These are phyloP conservation scores for Nephila pilipes DNA, from an alignment of 1,140 invertebrate genomes.

Conservation along the genomic window DNA sequence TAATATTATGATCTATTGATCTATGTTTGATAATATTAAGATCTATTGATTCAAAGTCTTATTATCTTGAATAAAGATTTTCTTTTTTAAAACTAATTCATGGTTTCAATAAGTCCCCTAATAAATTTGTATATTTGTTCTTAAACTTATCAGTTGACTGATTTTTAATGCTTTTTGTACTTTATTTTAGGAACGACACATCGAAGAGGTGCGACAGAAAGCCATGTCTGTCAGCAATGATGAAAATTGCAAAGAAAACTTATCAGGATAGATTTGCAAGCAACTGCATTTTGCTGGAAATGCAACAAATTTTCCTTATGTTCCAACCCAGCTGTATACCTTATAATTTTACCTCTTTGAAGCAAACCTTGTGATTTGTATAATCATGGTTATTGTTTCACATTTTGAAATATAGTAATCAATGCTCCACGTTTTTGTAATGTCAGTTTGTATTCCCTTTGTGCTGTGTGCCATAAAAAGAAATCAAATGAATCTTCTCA, in stretches of 20 bases:
- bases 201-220: slow-evolving; percentile 91
- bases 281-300: not conserved
- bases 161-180: slow-evolving; percentile 68
- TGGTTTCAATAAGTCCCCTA: no score
- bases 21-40: no score
- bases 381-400: slow-evolving; percentile 20
- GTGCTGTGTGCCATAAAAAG: slow-evolving; percentile 19
- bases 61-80: no score
- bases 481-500: slow-evolving; percentile 27
- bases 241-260: slow-evolving; percentile 64
- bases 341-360: not conserved
- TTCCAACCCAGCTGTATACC: not conserved
- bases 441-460: slow-evolving; percentile 5
- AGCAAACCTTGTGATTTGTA: slow-evolving; percentile 8
- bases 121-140: no score
- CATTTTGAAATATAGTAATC: slow-evolving; percentile 25
- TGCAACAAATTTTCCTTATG: not conserved
- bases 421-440: slow-evolving; percentile 19
- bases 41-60: no score
- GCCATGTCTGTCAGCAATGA: slow-evolving; percentile 59
- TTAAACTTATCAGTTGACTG: not conserved
- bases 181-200: slow-evolving; percentile 88
- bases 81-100: not conserved
- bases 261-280: slow-evolving; percentile 53
- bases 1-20: no score